Conservation (phyloP, 2,797 vertebrate species). For the Antrozous pallidus region DNA sequence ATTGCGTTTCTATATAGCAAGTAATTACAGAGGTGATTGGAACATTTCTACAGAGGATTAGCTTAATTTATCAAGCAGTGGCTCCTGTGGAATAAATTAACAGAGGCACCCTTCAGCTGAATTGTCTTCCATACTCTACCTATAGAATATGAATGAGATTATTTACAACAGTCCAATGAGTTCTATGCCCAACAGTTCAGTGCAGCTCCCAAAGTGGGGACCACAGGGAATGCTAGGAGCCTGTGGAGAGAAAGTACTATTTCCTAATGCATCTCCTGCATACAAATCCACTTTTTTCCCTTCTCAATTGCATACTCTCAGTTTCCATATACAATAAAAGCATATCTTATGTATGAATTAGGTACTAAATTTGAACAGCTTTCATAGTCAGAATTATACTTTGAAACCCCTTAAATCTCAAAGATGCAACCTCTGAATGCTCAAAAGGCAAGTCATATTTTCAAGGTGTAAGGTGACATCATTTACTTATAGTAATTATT, state of each 20-base stretch:
- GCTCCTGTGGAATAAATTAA: conserved; percentile 61
- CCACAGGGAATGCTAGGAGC: neutral
- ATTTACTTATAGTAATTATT: neutral
- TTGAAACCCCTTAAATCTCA: neutral
- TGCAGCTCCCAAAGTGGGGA: neutral
- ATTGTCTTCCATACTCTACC: neutral
- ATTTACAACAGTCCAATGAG: neutral
- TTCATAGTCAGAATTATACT: neutral
- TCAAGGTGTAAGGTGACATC: neutral
- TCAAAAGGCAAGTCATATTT: neutral
- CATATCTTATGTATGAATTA: neutral
- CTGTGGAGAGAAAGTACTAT: neutral
- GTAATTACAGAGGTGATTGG: conserved; percentile 68
- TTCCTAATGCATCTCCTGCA: neutral
- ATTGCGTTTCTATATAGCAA: conserved; percentile 38
- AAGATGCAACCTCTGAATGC: neutral
- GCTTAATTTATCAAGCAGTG: conserved; percentile 65
- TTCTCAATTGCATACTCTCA: neutral
- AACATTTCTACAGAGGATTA: conserved; percentile 63
- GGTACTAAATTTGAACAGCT: neutral
- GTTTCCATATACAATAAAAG: neutral
- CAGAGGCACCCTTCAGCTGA: conserved; percentile 3
- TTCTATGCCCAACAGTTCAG: neutral
- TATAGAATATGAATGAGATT: neutral
- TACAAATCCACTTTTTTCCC: neutral